Conservation (phyloP, 1,140 invertebrate genomes). For the Brachionus rotundiformis region DNA sequence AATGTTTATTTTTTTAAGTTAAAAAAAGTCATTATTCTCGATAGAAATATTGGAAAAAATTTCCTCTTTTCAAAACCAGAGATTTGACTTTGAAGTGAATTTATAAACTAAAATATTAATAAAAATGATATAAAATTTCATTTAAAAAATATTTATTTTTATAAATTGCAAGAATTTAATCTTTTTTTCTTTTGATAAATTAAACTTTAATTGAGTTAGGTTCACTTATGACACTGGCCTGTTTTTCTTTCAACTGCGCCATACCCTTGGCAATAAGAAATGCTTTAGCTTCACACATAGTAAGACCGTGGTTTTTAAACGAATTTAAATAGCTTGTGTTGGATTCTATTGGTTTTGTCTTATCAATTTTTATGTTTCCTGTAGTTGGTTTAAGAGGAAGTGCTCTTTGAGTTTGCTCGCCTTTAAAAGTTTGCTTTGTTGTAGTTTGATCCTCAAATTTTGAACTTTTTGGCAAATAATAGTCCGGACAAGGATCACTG, state of each 20-base stretch:
- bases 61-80: no score
- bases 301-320: conserved; percentile 35
- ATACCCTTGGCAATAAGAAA: background rate
- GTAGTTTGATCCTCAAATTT: conserved; percentile 13
- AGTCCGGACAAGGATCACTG: conserved; percentile 2
- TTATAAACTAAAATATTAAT: no score
- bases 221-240: background rate
- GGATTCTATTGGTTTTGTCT: background rate
- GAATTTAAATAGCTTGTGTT: conserved; percentile 2
- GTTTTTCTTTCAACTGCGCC: background rate
- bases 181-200: no score
- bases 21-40: no score
- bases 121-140: no score
- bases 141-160: no score
- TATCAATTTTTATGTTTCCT: conserved; percentile 25
- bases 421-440: background rate
- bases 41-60: no score
- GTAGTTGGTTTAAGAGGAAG: background rate
- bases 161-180: no score
- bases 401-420: background rate
- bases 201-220: background rate
- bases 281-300: conserved; percentile 35
- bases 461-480: background rate
- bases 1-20: no score
- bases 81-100: no score